Base-by-base conservation (phyloP, 2,797 vertebrate species). In the Myotis myotis region DNA sequence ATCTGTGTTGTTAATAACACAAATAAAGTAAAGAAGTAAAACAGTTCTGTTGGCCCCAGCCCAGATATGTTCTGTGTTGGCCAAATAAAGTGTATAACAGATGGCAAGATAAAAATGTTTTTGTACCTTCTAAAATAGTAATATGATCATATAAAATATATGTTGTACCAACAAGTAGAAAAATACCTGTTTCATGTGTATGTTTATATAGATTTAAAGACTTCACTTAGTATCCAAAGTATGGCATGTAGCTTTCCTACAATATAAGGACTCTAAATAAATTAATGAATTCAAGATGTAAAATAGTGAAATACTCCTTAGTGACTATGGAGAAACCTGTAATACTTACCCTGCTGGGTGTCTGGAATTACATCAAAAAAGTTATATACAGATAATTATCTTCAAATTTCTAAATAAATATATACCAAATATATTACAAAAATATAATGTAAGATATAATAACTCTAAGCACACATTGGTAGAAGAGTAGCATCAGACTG, bases 121-220 rank as follows among this genome's bases (percentile, higher is more conserved):
- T 36, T 22, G 2, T 30, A 64, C 64, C 95, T 92, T 92, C 74
- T 94, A 78, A 62, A 93, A 70, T 72, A 74, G 36, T 47, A 47
- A 28, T 86, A 33, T 53, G 25, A 87, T 72, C n/a, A 88, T n/a
- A 76, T 71, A 84, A 95, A 97, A 93, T 70, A n/a, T 74, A 75
- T 53, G 11, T 62, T 80, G 51, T 64, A 76, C 20, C n/a, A 89
- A 81, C 49, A 90, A 74, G 38, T 71, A 62, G 23, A 68, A 91
- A 84, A 55, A 20, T 30, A 57, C 12, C 17, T 83, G 38, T 4
- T 57, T 78, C 36, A 16, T 3, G 1, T 51, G 20, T n/a, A 13
- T 38, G 17, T 80, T 85, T 90, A 47, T 51, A 53, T 5, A 85
- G 47, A 66, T 92, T 38, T 62, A 4, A 70, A 90, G 49, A 66